Evolutionary conservation across 2,888 invertebrate genomes (phyloP).

Genomic region (Calephelis perditalis): DNA sequence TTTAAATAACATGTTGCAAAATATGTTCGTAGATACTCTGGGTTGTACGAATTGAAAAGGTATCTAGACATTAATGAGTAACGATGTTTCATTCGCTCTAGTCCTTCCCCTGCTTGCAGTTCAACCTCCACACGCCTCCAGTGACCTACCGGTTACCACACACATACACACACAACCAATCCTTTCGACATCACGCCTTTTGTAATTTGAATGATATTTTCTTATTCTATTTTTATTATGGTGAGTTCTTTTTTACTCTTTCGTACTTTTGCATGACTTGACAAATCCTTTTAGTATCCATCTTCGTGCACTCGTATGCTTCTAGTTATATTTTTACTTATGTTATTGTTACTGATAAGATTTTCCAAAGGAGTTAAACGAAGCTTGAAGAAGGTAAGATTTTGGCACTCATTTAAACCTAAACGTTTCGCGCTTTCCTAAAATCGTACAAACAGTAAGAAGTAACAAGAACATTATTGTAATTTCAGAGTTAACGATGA

Average conservation of each 20-base stretch:
- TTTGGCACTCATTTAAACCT: background rate
- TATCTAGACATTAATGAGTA: background rate
- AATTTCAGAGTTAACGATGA: too few species aligned
- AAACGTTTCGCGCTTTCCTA: too few species aligned
- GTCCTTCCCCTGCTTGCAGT: conserved; percentile 20
- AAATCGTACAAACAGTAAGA: too few species aligned
- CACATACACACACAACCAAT: conserved; percentile 37
- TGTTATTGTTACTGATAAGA: conserved; percentile 3
- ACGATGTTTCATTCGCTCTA: conserved; percentile 23
- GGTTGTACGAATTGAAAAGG: background rate
- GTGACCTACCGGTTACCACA: conserved; percentile 28
- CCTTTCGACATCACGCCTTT: conserved; percentile 38
- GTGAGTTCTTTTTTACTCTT: conserved; percentile 14
- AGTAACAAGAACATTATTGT: too few species aligned
- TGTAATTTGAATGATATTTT: conserved; percentile 18
- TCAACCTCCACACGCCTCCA: conserved; percentile 21
- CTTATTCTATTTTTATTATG: conserved; percentile 11
- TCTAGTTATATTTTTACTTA: conserved; percentile 15
- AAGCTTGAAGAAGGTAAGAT: conserved; percentile 9
- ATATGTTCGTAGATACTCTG: conserved; percentile 6
- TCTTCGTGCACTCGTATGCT: conserved; percentile 17
- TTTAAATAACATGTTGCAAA: background rate
- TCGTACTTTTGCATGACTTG: conserved; percentile 17
- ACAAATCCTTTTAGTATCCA: conserved; percentile 26
- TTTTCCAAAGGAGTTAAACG: conserved; percentile 7